Conservation (phyloP, 2,797 vertebrate species). For the Falco columbarius region DNA sequence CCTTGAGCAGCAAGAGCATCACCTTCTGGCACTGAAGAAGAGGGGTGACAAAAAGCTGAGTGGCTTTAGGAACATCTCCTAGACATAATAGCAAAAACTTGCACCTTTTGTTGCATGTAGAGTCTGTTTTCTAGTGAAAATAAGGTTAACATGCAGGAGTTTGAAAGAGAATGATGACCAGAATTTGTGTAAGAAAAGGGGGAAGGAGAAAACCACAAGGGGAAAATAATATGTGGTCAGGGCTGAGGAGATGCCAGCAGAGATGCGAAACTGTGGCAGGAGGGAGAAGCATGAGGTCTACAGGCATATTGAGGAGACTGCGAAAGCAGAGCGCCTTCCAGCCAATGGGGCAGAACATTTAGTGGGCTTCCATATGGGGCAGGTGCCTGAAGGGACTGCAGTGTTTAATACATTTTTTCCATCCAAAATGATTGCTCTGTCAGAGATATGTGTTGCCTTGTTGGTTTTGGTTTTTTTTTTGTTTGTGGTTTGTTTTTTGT, state of each 20-base stretch:
- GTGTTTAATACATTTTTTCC: neutral
- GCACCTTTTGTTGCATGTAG: neutral
- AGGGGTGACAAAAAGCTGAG: neutral
- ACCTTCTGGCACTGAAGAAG: neutral
- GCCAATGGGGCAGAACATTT: neutral
- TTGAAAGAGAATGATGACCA: neutral
- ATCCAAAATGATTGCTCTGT: neutral
- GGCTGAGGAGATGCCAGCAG: neutral
- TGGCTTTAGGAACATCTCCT: neutral
- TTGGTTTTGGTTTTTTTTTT: no score
- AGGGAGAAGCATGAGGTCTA: neutral
- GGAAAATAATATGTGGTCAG: neutral
- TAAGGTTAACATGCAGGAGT: neutral
- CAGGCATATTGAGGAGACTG: neutral
- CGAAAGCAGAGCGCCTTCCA: neutral
- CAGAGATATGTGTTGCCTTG: neutral
- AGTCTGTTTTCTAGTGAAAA: neutral
- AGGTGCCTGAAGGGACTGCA: neutral
- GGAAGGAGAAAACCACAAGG: neutral
- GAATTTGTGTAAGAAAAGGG: neutral
- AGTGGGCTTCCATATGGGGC: neutral
- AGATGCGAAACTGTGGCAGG: neutral
- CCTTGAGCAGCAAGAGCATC: neutral
- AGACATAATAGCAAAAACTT: neutral
- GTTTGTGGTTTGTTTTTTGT: no score